phyloP scores from a whole-genome alignment of 1,140 invertebrate species.

The Leguminivora glycinivorella region DNA sequence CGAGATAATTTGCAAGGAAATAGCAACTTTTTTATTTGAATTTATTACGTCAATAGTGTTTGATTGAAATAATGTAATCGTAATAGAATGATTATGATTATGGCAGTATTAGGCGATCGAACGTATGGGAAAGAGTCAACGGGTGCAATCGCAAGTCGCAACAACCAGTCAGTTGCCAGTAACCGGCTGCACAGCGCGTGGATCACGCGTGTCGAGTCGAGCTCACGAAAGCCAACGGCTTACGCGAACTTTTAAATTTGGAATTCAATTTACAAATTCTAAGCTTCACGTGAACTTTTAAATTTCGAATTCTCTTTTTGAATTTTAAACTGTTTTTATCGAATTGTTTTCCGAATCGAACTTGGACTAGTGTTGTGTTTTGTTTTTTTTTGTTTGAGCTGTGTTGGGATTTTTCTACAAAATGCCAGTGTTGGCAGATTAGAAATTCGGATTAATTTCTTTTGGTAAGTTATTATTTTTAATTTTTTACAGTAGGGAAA shows the following conservation, averaged over 20 bases:
- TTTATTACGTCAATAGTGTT: not conserved
- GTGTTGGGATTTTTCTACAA: slow-evolving; percentile 35
- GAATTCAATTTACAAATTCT: slow-evolving; percentile 34
- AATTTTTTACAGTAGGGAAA: not conserved
- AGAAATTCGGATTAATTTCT: slow-evolving; percentile 11
- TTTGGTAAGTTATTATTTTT: slow-evolving; percentile 33
- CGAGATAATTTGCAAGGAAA: not conserved
- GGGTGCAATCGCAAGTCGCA: not conserved
- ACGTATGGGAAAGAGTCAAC: not conserved
- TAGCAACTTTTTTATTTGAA: not conserved
- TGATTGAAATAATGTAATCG: slow-evolving; percentile 7
- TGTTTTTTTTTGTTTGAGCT: slow-evolving; percentile 22
- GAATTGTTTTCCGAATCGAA: slow-evolving; percentile 32
- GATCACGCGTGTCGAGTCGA: slow-evolving; percentile 39
- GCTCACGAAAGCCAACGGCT: slow-evolving; percentile 32
- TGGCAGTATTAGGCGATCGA: not conserved
- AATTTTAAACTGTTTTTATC: slow-evolving; percentile 30
- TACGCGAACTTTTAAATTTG: slow-evolving; percentile 37
- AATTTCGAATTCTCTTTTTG: slow-evolving; percentile 35
- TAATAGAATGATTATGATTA: slow-evolving; percentile 1
- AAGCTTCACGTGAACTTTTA: slow-evolving; percentile 36
- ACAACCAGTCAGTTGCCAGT: slow-evolving; percentile 38
- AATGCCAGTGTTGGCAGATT: slow-evolving; percentile 31
- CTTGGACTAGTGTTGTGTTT: slow-evolving; percentile 36
- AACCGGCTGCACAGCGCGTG: slow-evolving; percentile 39